These are phyloP conservation scores for Caranx melampygus DNA, from an alignment of 2,113 vertebrate genomes.

Conservation along the genomic window DNA sequence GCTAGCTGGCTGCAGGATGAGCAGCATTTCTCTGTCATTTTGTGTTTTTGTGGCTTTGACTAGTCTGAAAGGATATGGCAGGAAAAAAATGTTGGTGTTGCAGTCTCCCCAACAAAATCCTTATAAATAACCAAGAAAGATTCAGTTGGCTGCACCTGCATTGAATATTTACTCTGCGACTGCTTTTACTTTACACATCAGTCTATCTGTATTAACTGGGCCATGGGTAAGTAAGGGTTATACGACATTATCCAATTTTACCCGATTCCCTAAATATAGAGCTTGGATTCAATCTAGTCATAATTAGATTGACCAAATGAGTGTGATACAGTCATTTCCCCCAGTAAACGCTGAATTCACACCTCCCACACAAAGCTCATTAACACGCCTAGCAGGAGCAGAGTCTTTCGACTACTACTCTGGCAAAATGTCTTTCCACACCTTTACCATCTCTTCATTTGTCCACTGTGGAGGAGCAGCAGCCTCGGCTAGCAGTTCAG, in stretches of 20 bases:
- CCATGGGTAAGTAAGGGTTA: constrained; percentile 37
- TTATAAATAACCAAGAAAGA: constrained; percentile 26
- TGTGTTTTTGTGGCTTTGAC: constrained; percentile 47
- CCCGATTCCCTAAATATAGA: constrained; percentile 58
- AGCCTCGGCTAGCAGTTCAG: constrained; percentile 67
- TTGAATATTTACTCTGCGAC: background rate
- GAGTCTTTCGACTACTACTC: constrained; percentile 50
- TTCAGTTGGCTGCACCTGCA: constrained; percentile 12
- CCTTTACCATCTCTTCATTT: constrained; percentile 8
- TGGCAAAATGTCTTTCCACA: constrained; percentile 42
- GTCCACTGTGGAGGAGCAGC: constrained; percentile 40
- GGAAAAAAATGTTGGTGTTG: constrained; percentile 21
- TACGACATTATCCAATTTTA: constrained; percentile 34
- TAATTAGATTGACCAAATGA: constrained; percentile 66
- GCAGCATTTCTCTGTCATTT: constrained; percentile 43
- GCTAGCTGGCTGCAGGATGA: constrained; percentile 51
- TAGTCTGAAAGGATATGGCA: constrained; percentile 44
- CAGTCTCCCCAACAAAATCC: constrained; percentile 14
- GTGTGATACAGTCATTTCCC: constrained; percentile 63
- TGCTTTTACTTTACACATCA: constrained; percentile 26
- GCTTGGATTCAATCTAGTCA: constrained; percentile 41
- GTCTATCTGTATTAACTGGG: constrained; percentile 2
- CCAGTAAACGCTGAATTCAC: constrained; percentile 65
- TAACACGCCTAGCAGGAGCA: constrained; percentile 60
- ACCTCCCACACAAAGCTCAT: constrained; percentile 73